These are phyloP conservation scores for Frankliniella intonsa DNA, from an alignment of 2,888 invertebrate genomes.

Conservation along the genomic window DNA sequence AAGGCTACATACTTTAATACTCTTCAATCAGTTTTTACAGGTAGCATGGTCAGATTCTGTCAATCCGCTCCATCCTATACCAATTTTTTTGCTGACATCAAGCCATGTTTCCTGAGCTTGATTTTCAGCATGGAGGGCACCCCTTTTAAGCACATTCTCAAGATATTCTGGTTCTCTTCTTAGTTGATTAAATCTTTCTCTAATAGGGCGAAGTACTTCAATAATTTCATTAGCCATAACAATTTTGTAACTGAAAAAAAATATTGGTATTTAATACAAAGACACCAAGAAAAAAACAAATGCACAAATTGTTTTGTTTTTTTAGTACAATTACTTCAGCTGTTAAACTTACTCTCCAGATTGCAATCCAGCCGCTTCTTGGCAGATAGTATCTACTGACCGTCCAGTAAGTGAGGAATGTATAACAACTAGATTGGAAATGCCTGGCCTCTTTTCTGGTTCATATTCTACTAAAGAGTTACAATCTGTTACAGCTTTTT, in stretches of 20 bases:
- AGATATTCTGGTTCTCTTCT: conserved; percentile 60
- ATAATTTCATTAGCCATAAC: conserved; percentile 68
- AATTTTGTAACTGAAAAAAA: conserved; percentile 60
- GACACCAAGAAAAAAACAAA: conserved; percentile 31
- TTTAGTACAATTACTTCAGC: conserved; percentile 27
- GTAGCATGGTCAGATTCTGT: not conserved
- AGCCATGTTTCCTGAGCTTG: conserved; percentile 61
- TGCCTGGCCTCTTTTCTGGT: conserved; percentile 72
- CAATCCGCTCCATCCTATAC: conserved; percentile 43
- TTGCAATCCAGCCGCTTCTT: conserved; percentile 59
- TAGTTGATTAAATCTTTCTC: conserved; percentile 55
- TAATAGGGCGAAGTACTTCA: conserved; percentile 65
- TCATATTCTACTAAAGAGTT: conserved; percentile 79
- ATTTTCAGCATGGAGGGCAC: conserved; percentile 58
- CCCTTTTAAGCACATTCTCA: conserved; percentile 56
- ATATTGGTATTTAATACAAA: conserved; percentile 27
- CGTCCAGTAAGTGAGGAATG: conserved; percentile 70
- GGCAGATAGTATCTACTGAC: conserved; percentile 62
- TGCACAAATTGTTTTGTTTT: not conserved
- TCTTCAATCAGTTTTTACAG: not conserved
- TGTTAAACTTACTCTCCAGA: conserved; percentile 61
- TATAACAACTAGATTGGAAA: conserved; percentile 82
- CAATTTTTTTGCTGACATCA: conserved; percentile 59
- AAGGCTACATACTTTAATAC: too few relatives aligned
- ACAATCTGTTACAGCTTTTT: conserved; percentile 87